Base-by-base conservation (phyloP, 2,797 vertebrate species). In the Aldrovandia affinis region DNA sequence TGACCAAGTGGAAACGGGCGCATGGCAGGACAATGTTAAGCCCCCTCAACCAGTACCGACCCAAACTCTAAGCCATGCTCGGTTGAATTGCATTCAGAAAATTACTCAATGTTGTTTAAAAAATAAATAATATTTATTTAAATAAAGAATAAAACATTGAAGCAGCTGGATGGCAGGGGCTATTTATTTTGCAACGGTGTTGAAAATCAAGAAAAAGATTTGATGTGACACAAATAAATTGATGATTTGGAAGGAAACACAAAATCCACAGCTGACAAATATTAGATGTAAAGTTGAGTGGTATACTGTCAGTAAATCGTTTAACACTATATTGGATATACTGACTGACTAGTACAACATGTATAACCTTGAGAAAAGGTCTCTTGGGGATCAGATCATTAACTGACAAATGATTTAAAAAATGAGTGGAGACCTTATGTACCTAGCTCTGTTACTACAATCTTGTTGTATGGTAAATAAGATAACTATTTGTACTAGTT, bases 31-130 rank as follows among this genome's bases (percentile, higher is more conserved):
- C 70, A 88, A 88, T 86, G 87, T 39, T 57, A 84, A 83, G 59
- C 83, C 61, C 84, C 88, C 68, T 84, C 85, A 82, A 33, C 57
- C 79, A 28, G n/a, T 81, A 89, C 89, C 87, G 85, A 89, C 85
- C 86, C 85, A 65, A 0, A 87, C 65, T 10, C 78, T 91, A 88
- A 90, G 86, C 87, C 89, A 89, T 33, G n/a, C 54, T 0, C 44
- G 73, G 59, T 18, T 28, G 75, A 33, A 84, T 83, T 81, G 84
- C 82, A 80, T n/a, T 50, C 6, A 6, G 47, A 6, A 50, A 50
- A 50, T 20, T 52, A 52, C 12, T 52, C 4, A 52, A 52, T 12
- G 12, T 52, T 52, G 50, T 4, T 52, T 52, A 12, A 4, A 52
- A 4, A 52, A 52, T 52, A n/a, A n/a, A n/a, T n/a, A n/a, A n/a